phyloP scores from a whole-genome alignment of 2,888 invertebrate genomes.

The Dasypolia templi region DNA sequence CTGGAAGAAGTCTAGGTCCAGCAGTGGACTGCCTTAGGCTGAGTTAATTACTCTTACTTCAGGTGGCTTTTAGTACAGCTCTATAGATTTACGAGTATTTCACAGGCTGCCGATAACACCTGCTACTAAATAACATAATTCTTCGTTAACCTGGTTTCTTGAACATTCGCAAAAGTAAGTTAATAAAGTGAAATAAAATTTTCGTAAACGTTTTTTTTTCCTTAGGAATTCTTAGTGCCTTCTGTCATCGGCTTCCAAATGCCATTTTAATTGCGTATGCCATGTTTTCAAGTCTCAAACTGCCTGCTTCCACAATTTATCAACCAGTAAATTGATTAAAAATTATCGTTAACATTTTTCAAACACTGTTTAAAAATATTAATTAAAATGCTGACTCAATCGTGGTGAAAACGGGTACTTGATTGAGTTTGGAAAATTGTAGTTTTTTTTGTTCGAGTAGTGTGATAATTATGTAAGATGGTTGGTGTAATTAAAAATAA shows the following conservation, averaged over 20 bases:
- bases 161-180: conserved; percentile 27
- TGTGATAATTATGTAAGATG: not conserved
- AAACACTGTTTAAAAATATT: conserved; percentile 24
- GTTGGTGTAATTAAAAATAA: not conserved
- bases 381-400: conserved; percentile 27
- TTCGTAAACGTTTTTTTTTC: conserved; percentile 41
- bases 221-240: conserved; percentile 22
- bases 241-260: conserved; percentile 36
- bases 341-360: conserved; percentile 49
- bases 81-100: conserved; percentile 5
- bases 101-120: conserved; percentile 16
- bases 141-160: not conserved
- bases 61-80: not conserved
- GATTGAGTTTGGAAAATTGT: conserved; percentile 13
- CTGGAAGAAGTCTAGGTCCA: too few species aligned
- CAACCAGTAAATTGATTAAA: conserved; percentile 49
- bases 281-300: conserved; percentile 33
- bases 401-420: not conserved
- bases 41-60: too few species aligned
- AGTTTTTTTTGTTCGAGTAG: not conserved
- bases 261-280: conserved; percentile 44
- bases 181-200: conserved; percentile 28
- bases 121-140: conserved; percentile 19
- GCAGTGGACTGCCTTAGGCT: too few species aligned
- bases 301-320: conserved; percentile 15